phyloP scores from a whole-genome alignment of 2,113 vertebrate species.

The Apaloderma vittatum region DNA sequence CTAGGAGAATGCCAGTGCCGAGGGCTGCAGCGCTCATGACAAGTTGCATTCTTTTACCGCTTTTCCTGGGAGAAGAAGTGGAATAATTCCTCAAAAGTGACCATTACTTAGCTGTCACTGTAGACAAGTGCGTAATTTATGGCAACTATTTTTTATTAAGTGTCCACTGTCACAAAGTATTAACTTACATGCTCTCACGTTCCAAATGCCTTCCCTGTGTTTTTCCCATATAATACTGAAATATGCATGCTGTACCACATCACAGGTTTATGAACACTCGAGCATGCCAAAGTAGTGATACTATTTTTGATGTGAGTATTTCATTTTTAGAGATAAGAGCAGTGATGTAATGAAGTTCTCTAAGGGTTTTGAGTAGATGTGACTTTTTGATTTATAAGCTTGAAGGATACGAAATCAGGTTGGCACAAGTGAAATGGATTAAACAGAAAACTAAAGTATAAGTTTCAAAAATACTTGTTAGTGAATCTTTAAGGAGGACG shows the following conservation, averaged over 20 bases:
- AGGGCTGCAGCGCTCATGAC: neutral
- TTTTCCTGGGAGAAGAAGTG: neutral
- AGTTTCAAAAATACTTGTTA: neutral
- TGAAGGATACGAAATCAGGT: neutral
- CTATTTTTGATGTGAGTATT: conserved; percentile 11
- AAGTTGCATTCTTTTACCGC: neutral
- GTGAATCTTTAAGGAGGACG: neutral
- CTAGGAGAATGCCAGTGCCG: neutral
- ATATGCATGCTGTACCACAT: neutral
- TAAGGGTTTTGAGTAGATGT: neutral
- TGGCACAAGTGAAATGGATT: neutral
- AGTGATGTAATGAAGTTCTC: neutral
- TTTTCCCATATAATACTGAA: conserved; percentile 22
- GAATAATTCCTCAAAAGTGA: conserved; percentile 42
- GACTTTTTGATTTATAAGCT: neutral
- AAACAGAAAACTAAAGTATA: neutral
- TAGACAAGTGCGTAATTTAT: conserved; percentile 43
- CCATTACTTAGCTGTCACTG: conserved; percentile 4
- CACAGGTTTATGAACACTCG: neutral
- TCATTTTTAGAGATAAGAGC: conserved; percentile 4
- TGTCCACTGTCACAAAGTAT: conserved; percentile 32
- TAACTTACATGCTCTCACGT: conserved; percentile 3
- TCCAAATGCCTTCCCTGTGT: conserved; percentile 30
- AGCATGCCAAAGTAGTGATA: neutral
- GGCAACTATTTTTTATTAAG: conserved; percentile 54